A percentile compares a stretch with the other conserved stretches of the same genome.
Conservation (phyloP, 2,113 vertebrate species). For the Bettongia penicillata region DNA sequence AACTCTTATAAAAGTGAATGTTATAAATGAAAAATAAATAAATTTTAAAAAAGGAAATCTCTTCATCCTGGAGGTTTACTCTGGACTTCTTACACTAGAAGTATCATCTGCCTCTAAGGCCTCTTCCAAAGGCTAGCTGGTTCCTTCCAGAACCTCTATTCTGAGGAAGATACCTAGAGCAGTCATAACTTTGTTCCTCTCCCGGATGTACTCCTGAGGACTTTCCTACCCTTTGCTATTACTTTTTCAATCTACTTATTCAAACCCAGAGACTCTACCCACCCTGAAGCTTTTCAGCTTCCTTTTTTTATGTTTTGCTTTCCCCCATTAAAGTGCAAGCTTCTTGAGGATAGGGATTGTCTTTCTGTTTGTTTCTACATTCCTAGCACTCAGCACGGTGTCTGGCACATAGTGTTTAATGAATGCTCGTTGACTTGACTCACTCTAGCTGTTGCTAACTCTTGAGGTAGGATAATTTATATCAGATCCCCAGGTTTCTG, state of each 20-base stretch:
- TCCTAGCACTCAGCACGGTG: neutral
- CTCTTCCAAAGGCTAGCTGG: neutral
- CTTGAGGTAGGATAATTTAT: neutral
- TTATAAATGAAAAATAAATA: too few species aligned
- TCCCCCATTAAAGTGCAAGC: neutral
- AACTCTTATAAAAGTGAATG: too few species aligned
- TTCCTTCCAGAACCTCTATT: neutral
- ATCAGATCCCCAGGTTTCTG: neutral
- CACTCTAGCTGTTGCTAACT: neutral
- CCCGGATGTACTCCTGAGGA: neutral
- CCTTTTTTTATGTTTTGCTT: neutral
- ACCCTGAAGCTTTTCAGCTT: neutral
- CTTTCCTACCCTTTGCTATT: neutral
- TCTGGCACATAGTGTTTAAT: neutral
- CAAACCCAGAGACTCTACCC: neutral
- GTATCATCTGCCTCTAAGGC: neutral
- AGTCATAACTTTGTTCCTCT: neutral
- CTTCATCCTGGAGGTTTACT: neutral
- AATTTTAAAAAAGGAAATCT: too few species aligned
- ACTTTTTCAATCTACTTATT: neutral
- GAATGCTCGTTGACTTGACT: neutral
- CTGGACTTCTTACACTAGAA: neutral
- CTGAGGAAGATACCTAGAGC: neutral
- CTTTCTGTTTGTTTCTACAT: neutral
- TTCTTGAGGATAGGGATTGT: neutral